Base-by-base conservation (phyloP, 2,888 invertebrate genomes). In the Drosophila falleni region DNA sequence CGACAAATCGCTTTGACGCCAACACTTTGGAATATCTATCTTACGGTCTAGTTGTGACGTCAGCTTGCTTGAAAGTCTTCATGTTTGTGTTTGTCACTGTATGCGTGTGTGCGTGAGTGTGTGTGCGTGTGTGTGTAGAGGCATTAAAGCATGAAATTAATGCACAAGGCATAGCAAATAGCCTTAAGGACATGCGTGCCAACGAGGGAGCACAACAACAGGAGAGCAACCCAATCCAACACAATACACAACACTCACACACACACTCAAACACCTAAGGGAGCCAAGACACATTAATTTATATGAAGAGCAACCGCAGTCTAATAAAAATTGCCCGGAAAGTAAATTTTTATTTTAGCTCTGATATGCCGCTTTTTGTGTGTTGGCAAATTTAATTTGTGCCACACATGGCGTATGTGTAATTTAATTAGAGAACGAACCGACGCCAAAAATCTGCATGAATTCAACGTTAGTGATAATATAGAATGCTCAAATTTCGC, bases 91-190 rank as follows among this genome's bases (percentile, higher is more conserved):
- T 4, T 37, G 26, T 42, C 26, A 37, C 8, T 47, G 41, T 49
- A 13, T 29, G 3, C 33, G 29, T 23, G 58, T 56, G n/a, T 42
- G 33, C 46, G 11, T 39, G 31, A 55, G 41, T 53, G 19, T 60
- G 65, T 53, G 15, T 59, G 47, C 29, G 16, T 39, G 50, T 68
- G 58, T 76, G 59, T 74, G 67, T 62, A 47, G 61, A 63, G 72
- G 80, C 80, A 80, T 80, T 80, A 80, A 80, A 78, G 80, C 80
- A 80, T 81, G 81, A 81, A 81, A 81, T 81, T 81, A 79, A 81
- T 81, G 77, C 73, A 72, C 70, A 81, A 72, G 65, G 55, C 71
- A 74, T 58, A 74, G 77, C 72, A 75, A 71, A 80, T 77, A 78
- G 72, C 75, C 78, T 61, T 64, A 66, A 71, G 68, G 74, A 81